A percentile compares a stretch with the other conserved stretches of the same genome.
Evolutionary conservation across 2,113 vertebrate species (phyloP).

Genomic region (Camelus dromedarius): DNA sequence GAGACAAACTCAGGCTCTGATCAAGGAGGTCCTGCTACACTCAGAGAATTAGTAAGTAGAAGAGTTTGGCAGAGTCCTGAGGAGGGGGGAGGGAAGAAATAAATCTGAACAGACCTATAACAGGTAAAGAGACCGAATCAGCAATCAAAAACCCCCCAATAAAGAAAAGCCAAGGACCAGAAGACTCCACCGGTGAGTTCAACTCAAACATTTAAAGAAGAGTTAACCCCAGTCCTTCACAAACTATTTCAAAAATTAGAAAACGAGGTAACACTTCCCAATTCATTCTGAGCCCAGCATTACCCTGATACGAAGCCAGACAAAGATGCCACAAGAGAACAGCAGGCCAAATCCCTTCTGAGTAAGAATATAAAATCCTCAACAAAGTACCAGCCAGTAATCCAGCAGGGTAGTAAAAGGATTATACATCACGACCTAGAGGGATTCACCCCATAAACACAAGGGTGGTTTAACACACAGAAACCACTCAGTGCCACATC

Average conservation of each 20-base stretch:
- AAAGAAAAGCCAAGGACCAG: background rate
- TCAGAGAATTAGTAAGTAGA: background rate
- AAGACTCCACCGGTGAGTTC: background rate
- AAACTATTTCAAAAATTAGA: constrained; percentile 23
- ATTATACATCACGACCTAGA: background rate
- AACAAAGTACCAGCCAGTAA: background rate
- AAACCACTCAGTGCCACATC: background rate
- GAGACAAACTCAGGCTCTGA: background rate
- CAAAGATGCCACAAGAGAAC: background rate
- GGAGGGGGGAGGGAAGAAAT: background rate
- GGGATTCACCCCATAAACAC: background rate
- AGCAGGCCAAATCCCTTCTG: background rate
- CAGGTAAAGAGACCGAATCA: background rate
- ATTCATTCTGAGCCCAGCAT: background rate
- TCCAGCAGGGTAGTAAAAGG: background rate
- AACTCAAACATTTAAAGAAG: background rate
- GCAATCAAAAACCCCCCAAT: background rate
- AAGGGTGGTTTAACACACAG: background rate
- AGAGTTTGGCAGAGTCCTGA: background rate
- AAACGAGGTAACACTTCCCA: background rate
- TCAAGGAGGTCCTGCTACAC: background rate
- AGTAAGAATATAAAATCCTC: background rate
- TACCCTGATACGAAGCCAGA: background rate
- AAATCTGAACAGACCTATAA: background rate
- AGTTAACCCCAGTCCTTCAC: background rate